phyloP scores from a whole-genome alignment of 2,797 vertebrate genomes.

The Micropoecilia bifurca region DNA sequence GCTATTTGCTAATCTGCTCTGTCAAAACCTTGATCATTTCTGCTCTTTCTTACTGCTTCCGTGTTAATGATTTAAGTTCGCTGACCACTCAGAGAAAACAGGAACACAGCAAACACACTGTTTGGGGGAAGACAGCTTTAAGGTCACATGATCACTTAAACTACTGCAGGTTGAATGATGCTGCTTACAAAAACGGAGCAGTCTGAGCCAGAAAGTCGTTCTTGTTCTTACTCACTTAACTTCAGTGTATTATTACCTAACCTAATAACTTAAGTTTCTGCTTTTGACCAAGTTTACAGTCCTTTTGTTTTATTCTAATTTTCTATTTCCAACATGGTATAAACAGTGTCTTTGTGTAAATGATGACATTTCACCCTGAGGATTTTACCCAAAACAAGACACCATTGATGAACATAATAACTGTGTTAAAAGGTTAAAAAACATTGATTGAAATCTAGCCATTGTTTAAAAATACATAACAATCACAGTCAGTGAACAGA shows the following conservation, averaged over 20 bases:
- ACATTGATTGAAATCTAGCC: not conserved
- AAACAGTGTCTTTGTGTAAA: not conserved
- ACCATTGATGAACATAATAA: not conserved
- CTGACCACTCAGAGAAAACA: not conserved
- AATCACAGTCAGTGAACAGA: not conserved
- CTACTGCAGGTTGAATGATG: slow-evolving; percentile 9
- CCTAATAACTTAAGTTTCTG: not conserved
- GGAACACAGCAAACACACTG: slow-evolving; percentile 32
- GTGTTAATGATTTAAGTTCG: slow-evolving; percentile 1
- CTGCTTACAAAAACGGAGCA: slow-evolving; percentile 29
- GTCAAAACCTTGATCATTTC: slow-evolving; percentile 23
- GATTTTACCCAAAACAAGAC: not conserved
- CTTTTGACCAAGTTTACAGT: not conserved
- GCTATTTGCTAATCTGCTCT: slow-evolving; percentile 29
- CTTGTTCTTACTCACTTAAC: slow-evolving; percentile 26
- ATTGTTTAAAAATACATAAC: not conserved
- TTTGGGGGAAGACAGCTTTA: slow-evolving; percentile 33
- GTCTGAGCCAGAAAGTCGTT: slow-evolving; percentile 34
- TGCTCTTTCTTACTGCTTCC: slow-evolving; percentile 14
- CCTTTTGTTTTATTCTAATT: not conserved
- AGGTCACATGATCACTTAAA: slow-evolving; percentile 15
- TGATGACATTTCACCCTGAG: not conserved
- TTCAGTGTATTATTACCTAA: not conserved
- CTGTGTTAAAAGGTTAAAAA: not conserved
- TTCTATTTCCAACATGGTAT: not conserved